Evolutionary conservation across 2,888 invertebrate species (phyloP).

Genomic region (Mactromeris polynyma): DNA sequence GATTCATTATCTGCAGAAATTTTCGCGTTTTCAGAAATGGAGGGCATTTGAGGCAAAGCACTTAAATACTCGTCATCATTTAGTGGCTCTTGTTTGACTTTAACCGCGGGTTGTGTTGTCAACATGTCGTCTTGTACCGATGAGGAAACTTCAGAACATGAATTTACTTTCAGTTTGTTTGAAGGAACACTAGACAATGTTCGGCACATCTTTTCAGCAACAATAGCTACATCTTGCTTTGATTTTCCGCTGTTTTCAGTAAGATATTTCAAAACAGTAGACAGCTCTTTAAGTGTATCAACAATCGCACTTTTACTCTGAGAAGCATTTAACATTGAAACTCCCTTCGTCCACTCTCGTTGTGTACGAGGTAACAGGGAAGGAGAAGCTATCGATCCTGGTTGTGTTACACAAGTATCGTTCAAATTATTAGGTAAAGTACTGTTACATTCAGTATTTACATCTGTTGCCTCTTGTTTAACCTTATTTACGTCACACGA

Average conservation of each 20-base stretch:
- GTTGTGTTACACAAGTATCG: neutral
- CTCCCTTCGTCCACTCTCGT: neutral
- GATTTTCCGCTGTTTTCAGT: slow-evolving; percentile 4
- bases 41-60: neutral
- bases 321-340: slow-evolving; percentile 10
- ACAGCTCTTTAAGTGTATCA: slow-evolving; percentile 51
- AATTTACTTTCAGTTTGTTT: neutral
- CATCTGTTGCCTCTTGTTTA: neutral
- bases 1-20: neutral
- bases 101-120: neutral
- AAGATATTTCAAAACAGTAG: slow-evolving; percentile 37
- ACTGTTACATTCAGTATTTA: neutral
- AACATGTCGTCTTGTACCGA: neutral
- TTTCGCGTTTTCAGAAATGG: neutral
- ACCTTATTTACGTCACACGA: neutral
- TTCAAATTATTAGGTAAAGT: no score
- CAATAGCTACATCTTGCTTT: neutral
- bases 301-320: slow-evolving; percentile 50
- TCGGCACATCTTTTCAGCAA: slow-evolving; percentile 21
- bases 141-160: neutral
- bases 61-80: neutral
- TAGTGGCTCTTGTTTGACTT: slow-evolving; percentile 6
- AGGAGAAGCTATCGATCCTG: neutral
- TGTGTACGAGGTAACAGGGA: neutral
- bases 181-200: neutral